A percentile compares a stretch with the other conserved stretches of the same genome.
These are phyloP conservation scores for Lepidonotus clava DNA, from an alignment of 2,888 invertebrate species.

Conservation along the genomic window DNA sequence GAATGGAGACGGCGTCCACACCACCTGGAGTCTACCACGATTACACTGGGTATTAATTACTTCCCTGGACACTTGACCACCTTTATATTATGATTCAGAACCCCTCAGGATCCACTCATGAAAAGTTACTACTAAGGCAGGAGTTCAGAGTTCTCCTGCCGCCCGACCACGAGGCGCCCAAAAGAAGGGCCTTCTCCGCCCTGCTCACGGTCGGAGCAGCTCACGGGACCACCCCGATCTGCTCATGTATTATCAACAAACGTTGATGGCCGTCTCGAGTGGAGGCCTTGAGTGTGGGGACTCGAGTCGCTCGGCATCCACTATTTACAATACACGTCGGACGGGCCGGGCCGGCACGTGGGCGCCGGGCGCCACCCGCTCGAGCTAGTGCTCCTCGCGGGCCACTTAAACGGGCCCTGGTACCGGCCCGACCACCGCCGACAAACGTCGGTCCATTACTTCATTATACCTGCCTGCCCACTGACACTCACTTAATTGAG, in stretches of 20 bases:
- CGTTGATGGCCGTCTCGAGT: constrained; percentile 18
- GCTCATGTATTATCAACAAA: constrained; percentile 7
- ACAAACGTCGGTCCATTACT: background rate
- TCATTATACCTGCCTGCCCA: background rate
- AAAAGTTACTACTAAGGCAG: no score
- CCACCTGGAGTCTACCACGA: no score
- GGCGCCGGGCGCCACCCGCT: no score
- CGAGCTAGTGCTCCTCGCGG: background rate
- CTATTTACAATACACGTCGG: constrained; percentile 4
- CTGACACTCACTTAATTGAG: background rate
- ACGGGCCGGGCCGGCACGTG: background rate
- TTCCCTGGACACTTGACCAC: no score
- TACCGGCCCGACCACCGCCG: background rate
- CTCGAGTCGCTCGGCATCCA: constrained; percentile 6
- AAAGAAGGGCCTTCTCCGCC: background rate
- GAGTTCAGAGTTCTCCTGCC: no score
- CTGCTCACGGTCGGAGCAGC: background rate
- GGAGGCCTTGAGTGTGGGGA: background rate
- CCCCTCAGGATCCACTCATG: no score
- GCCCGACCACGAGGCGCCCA: no score
- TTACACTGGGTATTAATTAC: no score
- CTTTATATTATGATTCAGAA: no score
- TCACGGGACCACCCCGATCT: background rate
- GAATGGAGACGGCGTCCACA: no score
- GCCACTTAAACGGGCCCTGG: background rate